phyloP scores from a whole-genome alignment of 2,113 vertebrate genomes.

The Tragelaphus buxtoni region DNA sequence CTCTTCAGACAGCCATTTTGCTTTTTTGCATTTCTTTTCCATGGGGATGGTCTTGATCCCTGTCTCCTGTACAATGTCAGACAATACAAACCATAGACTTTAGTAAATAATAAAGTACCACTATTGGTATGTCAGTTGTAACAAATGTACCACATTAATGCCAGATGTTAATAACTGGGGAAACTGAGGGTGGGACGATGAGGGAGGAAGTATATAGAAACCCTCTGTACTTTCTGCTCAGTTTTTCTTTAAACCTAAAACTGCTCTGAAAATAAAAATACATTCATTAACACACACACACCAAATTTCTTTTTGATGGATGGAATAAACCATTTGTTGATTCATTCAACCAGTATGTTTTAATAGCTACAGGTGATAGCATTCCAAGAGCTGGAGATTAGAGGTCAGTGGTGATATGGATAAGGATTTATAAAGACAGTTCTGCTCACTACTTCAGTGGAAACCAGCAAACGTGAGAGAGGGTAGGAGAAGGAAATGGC shows the following conservation, averaged over 20 bases:
- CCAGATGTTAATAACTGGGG: neutral
- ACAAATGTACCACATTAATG: neutral
- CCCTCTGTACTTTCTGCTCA: neutral
- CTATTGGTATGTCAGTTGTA: neutral
- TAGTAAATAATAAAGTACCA: neutral
- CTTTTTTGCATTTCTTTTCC: no score
- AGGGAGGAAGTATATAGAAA: neutral
- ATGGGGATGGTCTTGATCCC: no score
- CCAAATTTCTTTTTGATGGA: neutral
- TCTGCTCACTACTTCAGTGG: neutral
- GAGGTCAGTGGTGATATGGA: neutral
- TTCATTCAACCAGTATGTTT: neutral
- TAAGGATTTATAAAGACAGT: slow-evolving; percentile 11
- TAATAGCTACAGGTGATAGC: neutral
- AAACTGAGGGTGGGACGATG: neutral
- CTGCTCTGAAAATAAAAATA: slow-evolving; percentile 22
- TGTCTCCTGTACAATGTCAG: no score
- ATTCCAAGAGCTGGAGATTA: neutral
- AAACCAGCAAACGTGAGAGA: neutral
- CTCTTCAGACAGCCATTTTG: no score
- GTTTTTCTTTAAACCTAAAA: slow-evolving; percentile 21
- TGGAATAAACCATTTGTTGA: neutral
- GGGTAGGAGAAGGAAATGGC: neutral
- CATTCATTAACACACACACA: neutral
- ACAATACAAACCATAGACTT: neutral